These are phyloP conservation scores for Hypsopygia costalis DNA, from an alignment of 2,888 invertebrate species.

Conservation along the genomic window DNA sequence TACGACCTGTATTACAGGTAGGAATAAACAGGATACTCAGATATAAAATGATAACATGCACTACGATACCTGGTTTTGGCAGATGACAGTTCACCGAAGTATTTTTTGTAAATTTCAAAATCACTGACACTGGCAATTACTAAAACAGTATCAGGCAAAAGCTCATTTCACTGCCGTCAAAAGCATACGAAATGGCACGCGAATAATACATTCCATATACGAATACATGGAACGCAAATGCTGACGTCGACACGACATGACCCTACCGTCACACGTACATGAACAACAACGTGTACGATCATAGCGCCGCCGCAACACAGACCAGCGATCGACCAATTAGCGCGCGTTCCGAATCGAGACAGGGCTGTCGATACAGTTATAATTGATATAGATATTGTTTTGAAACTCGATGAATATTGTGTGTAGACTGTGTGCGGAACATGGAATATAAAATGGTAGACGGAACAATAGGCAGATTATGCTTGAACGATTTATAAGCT, in stretches of 20 bases:
- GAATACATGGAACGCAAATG: neutral
- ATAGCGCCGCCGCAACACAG: neutral
- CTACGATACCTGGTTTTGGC: no score
- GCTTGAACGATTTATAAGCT: no score
- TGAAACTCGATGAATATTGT: neutral
- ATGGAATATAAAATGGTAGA: neutral
- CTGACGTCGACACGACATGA: neutral
- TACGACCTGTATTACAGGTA: no score
- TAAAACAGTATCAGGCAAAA: no score
- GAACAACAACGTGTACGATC: neutral
- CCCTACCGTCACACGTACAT: slow-evolving; percentile 2
- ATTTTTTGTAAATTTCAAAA: no score
- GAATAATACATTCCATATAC: neutral
- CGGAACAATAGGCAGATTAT: no score
- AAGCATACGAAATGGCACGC: no score
- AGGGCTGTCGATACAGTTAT: slow-evolving; percentile 5
- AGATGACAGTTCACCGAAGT: no score
- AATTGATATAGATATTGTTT: neutral
- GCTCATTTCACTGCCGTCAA: no score
- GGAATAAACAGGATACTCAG: no score
- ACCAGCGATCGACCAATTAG: slow-evolving; percentile 4
- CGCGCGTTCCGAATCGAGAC: neutral
- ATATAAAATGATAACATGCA: no score
- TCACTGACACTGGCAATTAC: no score
- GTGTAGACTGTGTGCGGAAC: neutral